Conservation (phyloP, 2,888 invertebrate species). For the Azorinus chamasolen region DNA sequence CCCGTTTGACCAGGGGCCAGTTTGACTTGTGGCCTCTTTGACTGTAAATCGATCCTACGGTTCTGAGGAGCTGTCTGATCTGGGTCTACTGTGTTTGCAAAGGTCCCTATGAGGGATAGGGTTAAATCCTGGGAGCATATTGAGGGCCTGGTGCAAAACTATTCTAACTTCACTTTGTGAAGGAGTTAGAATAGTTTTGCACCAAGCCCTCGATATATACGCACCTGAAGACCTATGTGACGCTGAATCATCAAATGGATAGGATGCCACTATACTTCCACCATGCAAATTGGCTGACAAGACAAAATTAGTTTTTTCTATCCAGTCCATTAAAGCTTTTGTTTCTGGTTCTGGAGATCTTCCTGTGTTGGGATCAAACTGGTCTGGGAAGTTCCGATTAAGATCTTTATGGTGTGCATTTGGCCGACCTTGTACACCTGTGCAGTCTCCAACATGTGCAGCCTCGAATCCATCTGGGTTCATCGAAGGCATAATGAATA, state of each 20-base stretch:
- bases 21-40: no score
- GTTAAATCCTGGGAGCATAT: no score
- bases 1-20: no score
- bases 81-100: no score
- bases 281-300: constrained; percentile 96
- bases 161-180: no score
- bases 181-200: no score
- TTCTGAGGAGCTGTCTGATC: no score
- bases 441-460: constrained; percentile 78
- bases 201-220: no score
- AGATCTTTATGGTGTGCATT: constrained; percentile 91
- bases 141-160: no score
- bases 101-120: no score
- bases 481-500: constrained; percentile 85
- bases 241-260: constrained; percentile 92
- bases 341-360: constrained; percentile 91
- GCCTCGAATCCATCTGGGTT: constrained; percentile 85
- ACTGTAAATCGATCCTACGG: no score
- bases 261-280: constrained; percentile 98
- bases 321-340: constrained; percentile 97
- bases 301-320: constrained; percentile 96
- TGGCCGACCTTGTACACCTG: constrained; percentile 89
- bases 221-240: constrained; percentile 7
- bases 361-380: constrained; percentile 89
- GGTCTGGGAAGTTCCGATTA: constrained; percentile 98